Evolutionary conservation across 2,888 invertebrate species (phyloP).

Genomic region (Steromphala cineraria): DNA sequence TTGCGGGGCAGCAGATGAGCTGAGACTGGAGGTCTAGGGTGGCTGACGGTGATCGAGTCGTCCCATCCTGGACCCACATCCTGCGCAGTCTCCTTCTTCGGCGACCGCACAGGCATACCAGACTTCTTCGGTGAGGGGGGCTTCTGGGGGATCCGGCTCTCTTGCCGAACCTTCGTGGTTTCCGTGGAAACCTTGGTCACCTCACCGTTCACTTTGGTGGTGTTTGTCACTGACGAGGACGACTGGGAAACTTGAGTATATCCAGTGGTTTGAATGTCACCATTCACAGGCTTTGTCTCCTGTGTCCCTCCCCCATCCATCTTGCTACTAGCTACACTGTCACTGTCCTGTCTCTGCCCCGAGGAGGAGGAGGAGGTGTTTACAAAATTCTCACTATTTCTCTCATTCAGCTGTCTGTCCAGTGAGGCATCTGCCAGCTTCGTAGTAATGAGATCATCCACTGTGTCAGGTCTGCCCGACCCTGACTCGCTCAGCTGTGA

Average conservation of each 20-base stretch:
- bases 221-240: background rate
- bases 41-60: slow-evolving; percentile 1
- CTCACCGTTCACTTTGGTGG: background rate
- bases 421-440: background rate
- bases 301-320: slow-evolving; percentile 16
- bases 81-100: background rate
- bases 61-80: slow-evolving; percentile 12
- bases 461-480: background rate
- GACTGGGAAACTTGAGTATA: background rate
- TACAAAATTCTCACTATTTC: background rate
- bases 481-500: background rate
- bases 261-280: background rate
- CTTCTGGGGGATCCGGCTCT: slow-evolving; percentile 9
- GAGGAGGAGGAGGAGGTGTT: background rate
- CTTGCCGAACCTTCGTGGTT: background rate
- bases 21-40: background rate
- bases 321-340: background rate
- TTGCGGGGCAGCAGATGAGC: background rate
- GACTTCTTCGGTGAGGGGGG: slow-evolving; percentile 11
- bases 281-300: background rate
- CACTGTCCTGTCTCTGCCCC: background rate
- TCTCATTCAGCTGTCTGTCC: background rate
- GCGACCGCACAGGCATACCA: background rate
- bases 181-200: background rate
- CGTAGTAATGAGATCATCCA: background rate